Evolutionary conservation across 1,140 invertebrate species (phyloP).

Genomic region (Cardiocondyla obscurior): DNA sequence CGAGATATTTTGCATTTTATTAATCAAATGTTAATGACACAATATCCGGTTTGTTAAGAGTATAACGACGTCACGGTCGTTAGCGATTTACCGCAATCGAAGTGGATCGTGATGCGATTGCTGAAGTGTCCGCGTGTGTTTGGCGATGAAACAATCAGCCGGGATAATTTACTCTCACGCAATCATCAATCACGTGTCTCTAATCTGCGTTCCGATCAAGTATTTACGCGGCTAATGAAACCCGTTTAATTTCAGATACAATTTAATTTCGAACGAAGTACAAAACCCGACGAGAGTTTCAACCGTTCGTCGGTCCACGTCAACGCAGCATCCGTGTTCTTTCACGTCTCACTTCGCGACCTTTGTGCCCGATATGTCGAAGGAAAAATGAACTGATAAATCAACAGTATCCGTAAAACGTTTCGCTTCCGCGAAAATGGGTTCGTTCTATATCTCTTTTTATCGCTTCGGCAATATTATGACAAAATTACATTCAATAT

Average conservation of each 20-base stretch:
- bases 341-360: background rate
- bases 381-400: constrained; percentile 32
- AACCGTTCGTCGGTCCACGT: constrained; percentile 4
- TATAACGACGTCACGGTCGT: constrained; percentile 29
- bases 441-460: constrained; percentile 1
- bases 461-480: background rate
- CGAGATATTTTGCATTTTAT: constrained; percentile 29
- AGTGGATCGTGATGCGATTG: constrained; percentile 26
- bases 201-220: constrained; percentile 3
- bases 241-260: constrained; percentile 6
- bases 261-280: constrained; percentile 12
- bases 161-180: constrained; percentile 23
- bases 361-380: constrained; percentile 18
- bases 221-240: background rate
- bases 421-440: background rate
- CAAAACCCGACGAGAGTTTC: background rate
- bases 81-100: constrained; percentile 31
- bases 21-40: constrained; percentile 36
- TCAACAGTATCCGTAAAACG: constrained; percentile 16
- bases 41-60: constrained; percentile 34
- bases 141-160: constrained; percentile 15
- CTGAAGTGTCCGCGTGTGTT: constrained; percentile 13
- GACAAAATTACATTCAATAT: background rate
- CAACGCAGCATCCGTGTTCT: background rate
- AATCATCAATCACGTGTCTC: constrained; percentile 37